These are phyloP conservation scores for Melopsittacus undulatus DNA, from an alignment of 2,797 vertebrate species.

Conservation along the genomic window DNA sequence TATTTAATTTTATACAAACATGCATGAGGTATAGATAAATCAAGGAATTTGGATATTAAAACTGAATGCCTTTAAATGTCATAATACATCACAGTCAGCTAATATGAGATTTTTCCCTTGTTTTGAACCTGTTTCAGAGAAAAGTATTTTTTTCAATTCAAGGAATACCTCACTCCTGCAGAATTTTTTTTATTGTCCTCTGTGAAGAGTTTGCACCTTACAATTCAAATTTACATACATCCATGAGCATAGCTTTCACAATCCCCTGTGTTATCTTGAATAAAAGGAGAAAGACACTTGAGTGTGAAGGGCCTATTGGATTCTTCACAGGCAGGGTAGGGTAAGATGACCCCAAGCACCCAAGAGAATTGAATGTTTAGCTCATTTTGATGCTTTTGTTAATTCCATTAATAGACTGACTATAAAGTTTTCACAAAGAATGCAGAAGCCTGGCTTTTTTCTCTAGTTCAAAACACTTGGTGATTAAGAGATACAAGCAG, in stretches of 20 bases:
- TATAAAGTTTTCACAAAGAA: neutral
- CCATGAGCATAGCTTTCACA: neutral
- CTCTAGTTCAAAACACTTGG: neutral
- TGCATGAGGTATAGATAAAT: neutral
- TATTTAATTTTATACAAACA: neutral
- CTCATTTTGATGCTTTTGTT: neutral
- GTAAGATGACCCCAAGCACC: neutral
- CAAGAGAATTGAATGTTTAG: neutral
- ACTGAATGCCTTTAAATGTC: neutral
- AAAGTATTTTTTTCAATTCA: neutral
- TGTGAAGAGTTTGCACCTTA: neutral
- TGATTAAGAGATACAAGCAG: neutral
- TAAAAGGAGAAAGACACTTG: neutral
- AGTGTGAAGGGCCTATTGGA: neutral
- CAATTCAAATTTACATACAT: neutral
- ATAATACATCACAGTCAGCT: neutral
- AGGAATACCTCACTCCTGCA: neutral
- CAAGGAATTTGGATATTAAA: neutral
- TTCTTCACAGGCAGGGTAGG: neutral
- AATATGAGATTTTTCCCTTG: neutral
- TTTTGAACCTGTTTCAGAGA: neutral
- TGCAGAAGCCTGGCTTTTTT: neutral
- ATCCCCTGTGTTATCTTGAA: neutral
- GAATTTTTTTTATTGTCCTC: neutral
- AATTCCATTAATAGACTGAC: neutral